phyloP scores from a whole-genome alignment of 2,888 invertebrate genomes.

The Lobophora halterata region DNA sequence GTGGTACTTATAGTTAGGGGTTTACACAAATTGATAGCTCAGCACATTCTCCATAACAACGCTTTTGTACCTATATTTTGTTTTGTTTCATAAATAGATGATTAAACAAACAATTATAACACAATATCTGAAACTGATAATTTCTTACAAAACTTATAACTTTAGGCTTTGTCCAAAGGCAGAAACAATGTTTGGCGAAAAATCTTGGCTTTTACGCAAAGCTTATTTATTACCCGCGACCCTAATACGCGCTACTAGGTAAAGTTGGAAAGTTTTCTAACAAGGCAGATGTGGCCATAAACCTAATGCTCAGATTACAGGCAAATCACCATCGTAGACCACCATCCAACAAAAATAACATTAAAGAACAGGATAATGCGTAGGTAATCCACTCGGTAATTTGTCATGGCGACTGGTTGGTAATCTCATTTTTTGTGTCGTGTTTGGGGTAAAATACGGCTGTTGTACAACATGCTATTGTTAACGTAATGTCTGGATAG shows the following conservation, averaged over 20 bases:
- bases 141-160: too few species aligned
- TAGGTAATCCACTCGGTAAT: conserved; percentile 57
- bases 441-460: conserved; percentile 51
- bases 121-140: too few species aligned
- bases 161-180: too few species aligned
- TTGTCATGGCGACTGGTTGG: conserved; percentile 51
- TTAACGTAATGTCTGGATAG: conserved; percentile 52
- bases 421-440: conserved; percentile 54
- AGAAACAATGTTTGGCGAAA: conserved; percentile 2
- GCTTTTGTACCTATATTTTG: too few species aligned
- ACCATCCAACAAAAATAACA: conserved; percentile 47
- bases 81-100: too few species aligned
- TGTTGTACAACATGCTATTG: conserved; percentile 67
- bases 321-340: conserved; percentile 42
- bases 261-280: conserved; percentile 20
- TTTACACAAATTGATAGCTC: too few species aligned
- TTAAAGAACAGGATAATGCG: conserved; percentile 39
- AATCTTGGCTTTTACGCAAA: conserved; percentile 5
- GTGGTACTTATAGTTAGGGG: too few species aligned
- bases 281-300: conserved; percentile 34
- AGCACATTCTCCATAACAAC: too few species aligned
- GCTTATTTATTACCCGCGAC: conserved; percentile 9
- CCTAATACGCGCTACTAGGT: conserved; percentile 14
- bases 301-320: conserved; percentile 41
- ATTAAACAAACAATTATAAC: too few species aligned